Evolutionary conservation across 2,113 vertebrate genomes (phyloP), one percentile per base, ranked within the genome.

Genomic region (Castor canadensis): DNA sequence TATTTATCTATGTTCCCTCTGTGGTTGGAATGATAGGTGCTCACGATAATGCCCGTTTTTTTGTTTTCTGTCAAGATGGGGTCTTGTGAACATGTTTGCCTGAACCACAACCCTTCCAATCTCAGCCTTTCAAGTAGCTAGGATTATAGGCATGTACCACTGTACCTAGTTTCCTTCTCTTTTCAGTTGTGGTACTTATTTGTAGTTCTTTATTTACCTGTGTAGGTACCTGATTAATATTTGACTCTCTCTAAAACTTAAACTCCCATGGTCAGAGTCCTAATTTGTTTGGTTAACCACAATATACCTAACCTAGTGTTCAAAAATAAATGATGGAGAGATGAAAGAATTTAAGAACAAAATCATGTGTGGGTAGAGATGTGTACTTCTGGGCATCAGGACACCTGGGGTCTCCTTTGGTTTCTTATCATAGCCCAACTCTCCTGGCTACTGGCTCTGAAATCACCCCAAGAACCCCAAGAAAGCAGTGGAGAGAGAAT

Each of bases 311-410:
- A 28, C 7, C 47, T 38, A 69, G 43, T 13, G 3, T 77, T 81
- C 45, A 52, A 47, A 95, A 69, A 28, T 60, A n/a, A 82, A 49
- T 71, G 83, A 38, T 87, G 35, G n/a, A 32, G 58, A 32, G 47
- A 92, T 85, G 30, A 81, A 91, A 72, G 38, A 81, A 88, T 64
- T 87, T 43, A 38, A 84, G 60, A 79, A 56, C 92, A 69, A 81
- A 93, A 54, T 47, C 38, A 20, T 30, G 62, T n/a, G 9, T 80
- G 38, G 54, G 22, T 75, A 83, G 87, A 83, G 79, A 60, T 71
- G 13, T 10, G 10, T 22, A 28, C n/a, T 62, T 28, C 60, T 87
- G 35, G 38, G 19, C 79, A 47, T 66, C 69, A 67, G 91, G 69
- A 76, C 15, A 40, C 9, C 2, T 35, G 38, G 28, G 45, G 4